phyloP scores from a whole-genome alignment of 2,113 vertebrate species.

The Heterocephalus glaber region DNA sequence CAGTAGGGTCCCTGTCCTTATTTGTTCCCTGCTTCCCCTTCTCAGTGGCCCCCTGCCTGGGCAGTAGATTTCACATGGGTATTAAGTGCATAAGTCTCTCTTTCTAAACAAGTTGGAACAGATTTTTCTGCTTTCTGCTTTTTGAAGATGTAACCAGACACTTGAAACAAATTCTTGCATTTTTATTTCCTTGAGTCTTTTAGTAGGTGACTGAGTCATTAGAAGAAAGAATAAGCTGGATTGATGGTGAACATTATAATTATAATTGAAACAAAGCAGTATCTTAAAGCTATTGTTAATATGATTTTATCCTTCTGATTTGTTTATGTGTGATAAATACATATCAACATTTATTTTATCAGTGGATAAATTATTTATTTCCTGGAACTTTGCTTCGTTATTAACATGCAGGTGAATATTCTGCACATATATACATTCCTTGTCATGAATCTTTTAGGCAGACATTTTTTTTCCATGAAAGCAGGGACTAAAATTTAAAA shows the following conservation, averaged over 20 bases:
- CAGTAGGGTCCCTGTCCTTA: not conserved
- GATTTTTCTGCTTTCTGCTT: slow-evolving; percentile 47
- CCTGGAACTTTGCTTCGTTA: not conserved
- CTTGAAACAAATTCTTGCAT: not conserved
- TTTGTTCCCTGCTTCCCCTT: not conserved
- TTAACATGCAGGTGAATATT: not conserved
- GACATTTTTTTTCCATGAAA: slow-evolving; percentile 39
- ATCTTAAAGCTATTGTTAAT: not conserved
- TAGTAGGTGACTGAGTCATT: not conserved
- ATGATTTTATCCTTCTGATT: not conserved
- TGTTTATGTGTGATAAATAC: not conserved
- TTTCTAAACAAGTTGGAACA: slow-evolving; percentile 40
- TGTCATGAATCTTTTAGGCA: slow-evolving; percentile 18
- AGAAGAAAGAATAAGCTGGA: slow-evolving; percentile 12
- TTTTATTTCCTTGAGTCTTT: slow-evolving; percentile 25
- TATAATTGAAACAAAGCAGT: not conserved
- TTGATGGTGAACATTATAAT: slow-evolving; percentile 33
- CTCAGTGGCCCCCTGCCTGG: no score
- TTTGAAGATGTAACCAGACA: not conserved
- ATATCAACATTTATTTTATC: slow-evolving; percentile 28
- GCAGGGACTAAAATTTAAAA: slow-evolving; percentile 68
- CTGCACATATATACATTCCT: not conserved
- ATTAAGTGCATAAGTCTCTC: not conserved
- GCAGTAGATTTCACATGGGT: not conserved
- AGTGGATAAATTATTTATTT: not conserved